Conservation (phyloP, 1,140 invertebrate genomes). For the Geopemphigus sp. region DNA sequence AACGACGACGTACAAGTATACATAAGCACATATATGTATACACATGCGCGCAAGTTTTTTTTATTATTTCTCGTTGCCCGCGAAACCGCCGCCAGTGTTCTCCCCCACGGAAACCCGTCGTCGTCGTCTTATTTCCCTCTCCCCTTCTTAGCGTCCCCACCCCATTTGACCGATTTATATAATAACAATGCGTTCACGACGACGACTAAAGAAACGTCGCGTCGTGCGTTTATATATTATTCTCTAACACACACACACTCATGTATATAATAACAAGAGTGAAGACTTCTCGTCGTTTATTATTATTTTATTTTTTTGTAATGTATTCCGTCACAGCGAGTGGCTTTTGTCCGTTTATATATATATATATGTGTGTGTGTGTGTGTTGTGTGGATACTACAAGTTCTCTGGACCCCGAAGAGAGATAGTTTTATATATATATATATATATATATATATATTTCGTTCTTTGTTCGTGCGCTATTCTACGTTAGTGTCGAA, state of each 20-base stretch:
- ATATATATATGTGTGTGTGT: background rate
- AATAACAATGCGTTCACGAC: background rate
- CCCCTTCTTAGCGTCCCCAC: background rate
- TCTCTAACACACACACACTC: background rate
- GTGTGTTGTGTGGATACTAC: no score
- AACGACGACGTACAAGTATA: background rate
- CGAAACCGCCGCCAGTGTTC: slow-evolving; percentile 25
- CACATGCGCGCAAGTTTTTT: background rate
- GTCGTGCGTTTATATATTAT: background rate
- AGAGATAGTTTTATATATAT: slow-evolving; percentile 9
- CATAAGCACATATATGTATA: background rate
- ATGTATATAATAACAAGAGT: background rate
- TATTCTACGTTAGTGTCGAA: background rate
- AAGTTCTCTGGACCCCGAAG: slow-evolving; percentile 28
- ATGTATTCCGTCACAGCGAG: slow-evolving; percentile 8
- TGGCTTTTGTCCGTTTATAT: slow-evolving; percentile 11
- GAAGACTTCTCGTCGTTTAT: background rate
- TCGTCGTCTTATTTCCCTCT: background rate
- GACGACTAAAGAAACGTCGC: background rate
- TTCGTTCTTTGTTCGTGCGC: slow-evolving; percentile 25
- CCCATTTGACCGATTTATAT: slow-evolving; percentile 28
- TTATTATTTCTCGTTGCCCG: slow-evolving; percentile 20
- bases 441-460: background rate
- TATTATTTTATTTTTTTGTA: background rate
- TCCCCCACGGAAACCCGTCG: slow-evolving; percentile 17